These are phyloP conservation scores for Graphium colonna DNA, from an alignment of 2,888 invertebrate genomes.

Conservation along the genomic window DNA sequence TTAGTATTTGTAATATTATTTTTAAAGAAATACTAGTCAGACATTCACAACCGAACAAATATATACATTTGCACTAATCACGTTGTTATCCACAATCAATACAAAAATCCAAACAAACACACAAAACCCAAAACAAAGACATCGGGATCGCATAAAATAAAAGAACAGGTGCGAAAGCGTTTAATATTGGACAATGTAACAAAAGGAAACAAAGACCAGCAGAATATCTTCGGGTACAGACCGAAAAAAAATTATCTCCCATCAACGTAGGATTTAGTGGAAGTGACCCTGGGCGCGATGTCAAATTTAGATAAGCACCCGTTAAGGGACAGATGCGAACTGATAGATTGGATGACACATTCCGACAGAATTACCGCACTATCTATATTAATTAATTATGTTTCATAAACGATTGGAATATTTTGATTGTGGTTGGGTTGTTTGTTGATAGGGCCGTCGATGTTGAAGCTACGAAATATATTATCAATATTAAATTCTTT, in stretches of 20 bases:
- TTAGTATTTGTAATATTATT: too few species aligned
- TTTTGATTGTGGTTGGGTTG: background rate
- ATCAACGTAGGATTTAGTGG: constrained; percentile 15
- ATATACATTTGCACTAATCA: too few species aligned
- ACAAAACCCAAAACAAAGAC: background rate
- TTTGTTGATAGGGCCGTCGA: too few species aligned
- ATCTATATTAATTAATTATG: background rate
- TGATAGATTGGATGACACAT: background rate
- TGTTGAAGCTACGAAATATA: too few species aligned
- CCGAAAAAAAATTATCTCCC: constrained; percentile 13
- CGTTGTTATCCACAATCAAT: too few species aligned
- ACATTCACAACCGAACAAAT: too few species aligned
- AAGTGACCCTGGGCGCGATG: constrained; percentile 12
- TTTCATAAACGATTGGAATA: background rate
- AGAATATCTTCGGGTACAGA: too few species aligned
- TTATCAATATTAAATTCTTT: too few species aligned
- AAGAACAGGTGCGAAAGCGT: constrained; percentile 16
- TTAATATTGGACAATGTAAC: too few species aligned
- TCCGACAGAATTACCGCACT: background rate
- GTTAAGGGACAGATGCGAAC: constrained; percentile 10
- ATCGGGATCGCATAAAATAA: too few species aligned
- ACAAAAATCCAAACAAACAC: background rate
- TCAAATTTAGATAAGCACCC: constrained; percentile 17
- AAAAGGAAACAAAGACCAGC: too few species aligned
- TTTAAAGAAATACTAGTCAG: too few species aligned